Base-by-base conservation (phyloP, 2,113 vertebrate species). In the Zosterops borbonicus region DNA sequence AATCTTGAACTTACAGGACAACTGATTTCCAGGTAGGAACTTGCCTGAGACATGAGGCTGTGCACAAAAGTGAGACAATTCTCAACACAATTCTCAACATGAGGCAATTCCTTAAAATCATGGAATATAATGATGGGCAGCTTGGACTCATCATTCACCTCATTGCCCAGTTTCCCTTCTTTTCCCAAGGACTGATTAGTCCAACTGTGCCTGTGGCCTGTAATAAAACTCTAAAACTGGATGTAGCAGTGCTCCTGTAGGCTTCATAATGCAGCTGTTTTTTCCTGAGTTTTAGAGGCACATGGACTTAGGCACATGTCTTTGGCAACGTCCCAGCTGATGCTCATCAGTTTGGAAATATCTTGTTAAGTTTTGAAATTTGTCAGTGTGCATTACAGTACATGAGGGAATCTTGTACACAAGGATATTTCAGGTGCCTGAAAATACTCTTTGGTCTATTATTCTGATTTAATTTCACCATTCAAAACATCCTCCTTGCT, bases 161-260 rank as follows among this genome's bases (percentile, higher is more conserved):
- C 11, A 55, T 29, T 2, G 1, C 2, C 42, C 15, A 0, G 1
- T 39, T 75, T 83, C 11, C 23, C 23, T 74, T 74, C 23, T 74
- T 74, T 87, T 71, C 29, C 33, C 29, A 25, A 42, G 33, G 6
- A 50, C 39, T 27, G 6, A 35, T 42, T 50, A 85, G 29, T 67
- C 12, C 46, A 74, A 49, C 15, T 7, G 6, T 39, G 42, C 37
- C 35, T 75, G 21, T 2, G 0, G 27, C 21, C 35, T 64, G 41
- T 12, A 85, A 47, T 16, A 49, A 74, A 87, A 52, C 28, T 39
- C 33, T 29, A 46, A 65, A 73, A 42, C 16, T n/a, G 27, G 31
- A 80, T 0, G 2, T 29, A 94, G 15, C 24, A 44, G 31, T 41
- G 27, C 12, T 69, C 25, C 29, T 0, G 0, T 8, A 67, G n/a